Conservation (phyloP, 2,797 vertebrate genomes). For the Acrossocheilus fasciatus region DNA sequence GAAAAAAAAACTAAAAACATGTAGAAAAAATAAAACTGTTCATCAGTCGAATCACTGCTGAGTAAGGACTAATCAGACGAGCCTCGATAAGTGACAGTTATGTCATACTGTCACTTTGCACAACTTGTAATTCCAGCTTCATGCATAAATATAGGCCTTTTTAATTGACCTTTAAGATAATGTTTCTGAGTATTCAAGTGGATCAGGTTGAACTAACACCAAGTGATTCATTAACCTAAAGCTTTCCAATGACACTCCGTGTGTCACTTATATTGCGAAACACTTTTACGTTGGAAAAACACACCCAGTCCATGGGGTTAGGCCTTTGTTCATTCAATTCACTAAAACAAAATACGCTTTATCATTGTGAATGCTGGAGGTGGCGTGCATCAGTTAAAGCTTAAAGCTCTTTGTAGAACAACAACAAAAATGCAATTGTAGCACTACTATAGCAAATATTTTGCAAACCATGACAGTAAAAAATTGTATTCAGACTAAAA, state of each 20-base stretch:
- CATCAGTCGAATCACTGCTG: background rate
- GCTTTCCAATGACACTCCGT: background rate
- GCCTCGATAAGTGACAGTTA: too few relatives aligned
- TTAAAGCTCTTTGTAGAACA: slow-evolving; percentile 20
- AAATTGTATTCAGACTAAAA: background rate
- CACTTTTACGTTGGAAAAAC: slow-evolving; percentile 7
- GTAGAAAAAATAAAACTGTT: too few relatives aligned
- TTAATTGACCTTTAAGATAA: background rate
- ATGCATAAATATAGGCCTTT: background rate
- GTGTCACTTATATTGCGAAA: slow-evolving; percentile 32
- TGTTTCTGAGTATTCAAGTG: background rate
- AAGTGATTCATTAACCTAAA: slow-evolving; percentile 29
- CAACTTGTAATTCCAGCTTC: slow-evolving; percentile 22
- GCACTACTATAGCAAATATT: background rate
- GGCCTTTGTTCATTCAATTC: slow-evolving; percentile 22
- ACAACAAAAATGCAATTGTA: slow-evolving; percentile 20
- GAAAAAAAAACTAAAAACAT: background rate
- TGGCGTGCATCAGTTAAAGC: background rate
- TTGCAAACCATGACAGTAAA: background rate
- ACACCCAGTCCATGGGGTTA: slow-evolving; percentile 27
- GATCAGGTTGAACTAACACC: background rate
- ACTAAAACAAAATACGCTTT: slow-evolving; percentile 20
- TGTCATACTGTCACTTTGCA: background rate
- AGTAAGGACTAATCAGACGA: too few relatives aligned
- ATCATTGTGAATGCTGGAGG: background rate